A percentile compares a stretch with the other conserved stretches of the same genome.
Evolutionary conservation across 1,140 invertebrate genomes (phyloP).

Genomic region (Sarcophaga bullata): DNA sequence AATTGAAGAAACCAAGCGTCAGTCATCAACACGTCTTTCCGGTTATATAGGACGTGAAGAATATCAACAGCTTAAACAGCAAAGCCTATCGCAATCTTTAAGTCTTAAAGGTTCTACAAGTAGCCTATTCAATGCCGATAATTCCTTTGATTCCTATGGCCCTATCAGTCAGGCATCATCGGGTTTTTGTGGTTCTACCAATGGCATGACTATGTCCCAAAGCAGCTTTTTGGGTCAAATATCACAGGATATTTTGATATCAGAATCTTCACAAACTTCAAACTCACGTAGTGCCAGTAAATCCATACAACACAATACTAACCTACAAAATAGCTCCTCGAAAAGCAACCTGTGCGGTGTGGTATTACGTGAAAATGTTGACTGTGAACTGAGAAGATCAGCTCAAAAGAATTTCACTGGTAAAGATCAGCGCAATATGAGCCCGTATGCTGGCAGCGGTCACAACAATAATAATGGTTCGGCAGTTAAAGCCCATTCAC

Average conservation of each 20-base stretch:
- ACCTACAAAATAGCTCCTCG: conserved; percentile 60
- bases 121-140: conserved; percentile 55
- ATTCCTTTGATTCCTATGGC: conserved; percentile 56
- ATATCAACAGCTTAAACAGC: conserved; percentile 55
- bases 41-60: conserved; percentile 64
- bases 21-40: conserved; percentile 52
- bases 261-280: conserved; percentile 37
- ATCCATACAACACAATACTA: conserved; percentile 52
- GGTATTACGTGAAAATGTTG: conserved; percentile 59
- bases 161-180: conserved; percentile 51
- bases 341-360: conserved; percentile 60
- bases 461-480: background rate
- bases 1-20: conserved; percentile 53
- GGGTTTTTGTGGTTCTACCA: conserved; percentile 28
- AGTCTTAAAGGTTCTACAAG: conserved; percentile 48
- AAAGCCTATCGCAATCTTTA: conserved; percentile 43
- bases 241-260: conserved; percentile 20
- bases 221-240: conserved; percentile 51
- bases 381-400: conserved; percentile 56
- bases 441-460: conserved; percentile 51
- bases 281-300: conserved; percentile 32
- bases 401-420: conserved; percentile 64
- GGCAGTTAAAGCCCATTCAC: conserved; percentile 21
- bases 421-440: conserved; percentile 60
- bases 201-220: conserved; percentile 36